These are phyloP conservation scores for Keiferia lycopersicella DNA, from an alignment of 2,888 invertebrate genomes.

Conservation along the genomic window DNA sequence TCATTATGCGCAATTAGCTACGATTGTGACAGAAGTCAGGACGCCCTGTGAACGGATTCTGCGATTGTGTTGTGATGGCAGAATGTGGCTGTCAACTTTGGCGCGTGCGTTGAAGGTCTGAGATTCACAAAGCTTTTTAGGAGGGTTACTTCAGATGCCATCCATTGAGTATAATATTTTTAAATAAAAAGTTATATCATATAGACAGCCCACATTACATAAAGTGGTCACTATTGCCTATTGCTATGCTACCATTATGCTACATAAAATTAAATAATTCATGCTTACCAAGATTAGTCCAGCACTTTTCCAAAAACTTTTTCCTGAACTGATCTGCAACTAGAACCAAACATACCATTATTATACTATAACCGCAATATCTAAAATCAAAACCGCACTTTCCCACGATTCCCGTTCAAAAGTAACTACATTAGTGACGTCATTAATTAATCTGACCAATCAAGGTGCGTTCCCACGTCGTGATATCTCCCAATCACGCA, in stretches of 20 bases:
- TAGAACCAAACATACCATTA: background rate
- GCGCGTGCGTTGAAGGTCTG: conserved; percentile 13
- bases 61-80: conserved; percentile 44
- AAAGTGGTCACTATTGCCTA: no score
- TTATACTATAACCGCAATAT: background rate
- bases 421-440: conserved; percentile 49
- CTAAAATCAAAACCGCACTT: conserved; percentile 36
- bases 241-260: no score
- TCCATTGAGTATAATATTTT: no score
- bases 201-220: no score
- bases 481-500: conserved; percentile 80
- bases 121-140: background rate
- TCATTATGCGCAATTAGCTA: conserved; percentile 81
- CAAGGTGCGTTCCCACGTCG: conserved; percentile 76
- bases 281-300: no score
- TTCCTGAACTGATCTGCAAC: background rate
- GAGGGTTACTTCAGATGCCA: no score
- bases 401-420: conserved; percentile 62
- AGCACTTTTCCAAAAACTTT: no score
- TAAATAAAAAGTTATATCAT: no score
- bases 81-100: conserved; percentile 28
- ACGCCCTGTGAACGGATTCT: conserved; percentile 74
- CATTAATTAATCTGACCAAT: conserved; percentile 75
- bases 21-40: conserved; percentile 69
- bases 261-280: no score